Percentiles rank a stretch among this genome's conserved stretches.
Evolutionary conservation across 2,888 invertebrate species (phyloP).

Genomic region (Ellobium chinense): DNA sequence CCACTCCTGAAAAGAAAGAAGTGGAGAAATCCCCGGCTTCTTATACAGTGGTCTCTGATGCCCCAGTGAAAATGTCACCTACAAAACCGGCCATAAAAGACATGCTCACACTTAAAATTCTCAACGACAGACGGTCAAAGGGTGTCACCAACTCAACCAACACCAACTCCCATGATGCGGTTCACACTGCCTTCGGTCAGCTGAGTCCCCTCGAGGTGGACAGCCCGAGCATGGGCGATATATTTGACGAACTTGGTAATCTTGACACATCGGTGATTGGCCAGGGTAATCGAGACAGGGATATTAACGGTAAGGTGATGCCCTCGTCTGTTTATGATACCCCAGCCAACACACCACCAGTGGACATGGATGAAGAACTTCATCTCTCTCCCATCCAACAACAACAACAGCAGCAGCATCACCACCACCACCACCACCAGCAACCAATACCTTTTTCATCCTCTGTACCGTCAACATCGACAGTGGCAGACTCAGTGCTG

Average conservation of each 20-base stretch:
- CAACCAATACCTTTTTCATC: background rate
- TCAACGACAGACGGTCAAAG: slow-evolving; percentile 34
- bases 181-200: slow-evolving; percentile 21
- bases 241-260: slow-evolving; percentile 3
- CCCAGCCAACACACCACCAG: slow-evolving; percentile 38
- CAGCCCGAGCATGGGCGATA: slow-evolving; percentile 10
- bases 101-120: slow-evolving; percentile 37
- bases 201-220: slow-evolving; percentile 37
- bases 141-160: background rate
- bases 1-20: background rate
- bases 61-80: background rate
- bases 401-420: background rate
- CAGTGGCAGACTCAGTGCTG: background rate
- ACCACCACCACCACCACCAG: background rate
- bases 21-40: background rate
- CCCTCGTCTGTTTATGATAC: slow-evolving; percentile 41
- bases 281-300: background rate
- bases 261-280: background rate
- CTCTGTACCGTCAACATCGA: background rate
- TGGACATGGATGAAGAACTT: slow-evolving; percentile 16
- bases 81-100: slow-evolving; percentile 43
- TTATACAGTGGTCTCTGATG: background rate
- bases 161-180: background rate
- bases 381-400: slow-evolving; percentile 2
- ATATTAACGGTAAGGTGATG: background rate